phyloP scores from a whole-genome alignment of 2,113 vertebrate genomes.

The Scomber colias region DNA sequence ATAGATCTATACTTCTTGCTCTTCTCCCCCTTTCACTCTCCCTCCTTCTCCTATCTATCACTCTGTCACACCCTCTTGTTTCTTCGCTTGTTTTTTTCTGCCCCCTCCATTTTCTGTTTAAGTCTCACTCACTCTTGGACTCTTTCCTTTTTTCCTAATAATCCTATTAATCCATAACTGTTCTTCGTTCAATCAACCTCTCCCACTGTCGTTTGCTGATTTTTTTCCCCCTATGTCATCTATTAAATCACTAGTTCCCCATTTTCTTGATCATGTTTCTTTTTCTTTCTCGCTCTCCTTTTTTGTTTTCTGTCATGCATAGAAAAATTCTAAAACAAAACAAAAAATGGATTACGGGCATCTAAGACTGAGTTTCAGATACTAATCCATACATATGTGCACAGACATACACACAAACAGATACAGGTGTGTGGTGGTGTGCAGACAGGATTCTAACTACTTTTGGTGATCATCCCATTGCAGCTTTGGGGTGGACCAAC shows the following conservation, averaged over 20 bases:
- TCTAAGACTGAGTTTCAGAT: background rate
- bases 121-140: slow-evolving; percentile 1
- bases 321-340: no score
- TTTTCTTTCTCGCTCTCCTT: background rate
- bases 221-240: background rate
- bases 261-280: slow-evolving; percentile 4
- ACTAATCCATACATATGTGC: background rate
- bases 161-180: background rate
- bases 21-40: slow-evolving; percentile 39
- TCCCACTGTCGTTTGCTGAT: background rate
- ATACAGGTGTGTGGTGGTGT: slow-evolving; percentile 4
- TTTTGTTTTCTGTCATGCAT: background rate
- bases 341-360: no score
- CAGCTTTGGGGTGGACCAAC: slow-evolving; percentile 34
- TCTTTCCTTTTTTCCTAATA: slow-evolving; percentile 2
- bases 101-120: slow-evolving; percentile 4
- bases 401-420: background rate
- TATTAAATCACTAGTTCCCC: background rate
- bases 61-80: slow-evolving; percentile 49
- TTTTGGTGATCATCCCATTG: slow-evolving; percentile 11
- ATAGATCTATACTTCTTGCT: slow-evolving; percentile 79
- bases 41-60: slow-evolving; percentile 63
- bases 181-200: slow-evolving; percentile 23
- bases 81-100: slow-evolving; percentile 27
- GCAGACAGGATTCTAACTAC: slow-evolving; percentile 14